A percentile compares a stretch with the other conserved stretches of the same genome.
Evolutionary conservation across 2,888 invertebrate genomes (phyloP).

Genomic region (Mythimna loreyi): DNA sequence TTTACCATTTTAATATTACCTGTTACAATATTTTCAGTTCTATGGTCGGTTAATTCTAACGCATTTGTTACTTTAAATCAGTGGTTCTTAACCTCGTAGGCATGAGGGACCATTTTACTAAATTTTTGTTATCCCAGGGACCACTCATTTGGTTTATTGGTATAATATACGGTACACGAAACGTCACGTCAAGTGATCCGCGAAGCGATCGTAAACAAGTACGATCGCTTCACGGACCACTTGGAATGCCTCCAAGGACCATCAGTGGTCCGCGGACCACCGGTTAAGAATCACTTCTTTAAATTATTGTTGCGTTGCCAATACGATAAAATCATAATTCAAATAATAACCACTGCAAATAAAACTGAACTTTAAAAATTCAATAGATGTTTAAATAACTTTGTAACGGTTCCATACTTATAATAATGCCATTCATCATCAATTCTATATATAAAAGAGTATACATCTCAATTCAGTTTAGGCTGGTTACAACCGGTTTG

Average conservation of each 20-base stretch:
- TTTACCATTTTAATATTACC: constrained; percentile 26
- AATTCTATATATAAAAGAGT: constrained; percentile 48
- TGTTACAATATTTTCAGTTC: constrained; percentile 26
- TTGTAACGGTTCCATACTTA: constrained; percentile 33
- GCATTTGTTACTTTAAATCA: neutral
- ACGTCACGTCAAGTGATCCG: no score
- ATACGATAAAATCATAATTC: neutral
- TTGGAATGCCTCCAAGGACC: no score
- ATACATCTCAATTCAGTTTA: constrained; percentile 61
- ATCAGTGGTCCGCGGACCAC: no score
- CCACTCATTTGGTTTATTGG: no score
- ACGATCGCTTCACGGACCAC: no score
- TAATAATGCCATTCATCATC: constrained; percentile 49
- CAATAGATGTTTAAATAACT: constrained; percentile 27
- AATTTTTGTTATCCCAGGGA: no score
- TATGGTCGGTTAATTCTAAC: constrained; percentile 5
- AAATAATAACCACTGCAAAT: constrained; percentile 9
- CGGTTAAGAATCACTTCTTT: no score
- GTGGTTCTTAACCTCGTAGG: no score
- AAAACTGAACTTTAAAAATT: constrained; percentile 33
- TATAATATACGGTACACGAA: no score
- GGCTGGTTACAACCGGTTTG: constrained; percentile 50
- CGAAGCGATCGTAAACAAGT: no score
- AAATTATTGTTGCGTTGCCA: neutral
- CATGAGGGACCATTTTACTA: no score